A percentile compares a stretch with the other conserved stretches of the same genome.
These are phyloP conservation scores for Saguinus imperator DNA, from an alignment of 2,113 vertebrate genomes.

Conservation along the genomic window DNA sequence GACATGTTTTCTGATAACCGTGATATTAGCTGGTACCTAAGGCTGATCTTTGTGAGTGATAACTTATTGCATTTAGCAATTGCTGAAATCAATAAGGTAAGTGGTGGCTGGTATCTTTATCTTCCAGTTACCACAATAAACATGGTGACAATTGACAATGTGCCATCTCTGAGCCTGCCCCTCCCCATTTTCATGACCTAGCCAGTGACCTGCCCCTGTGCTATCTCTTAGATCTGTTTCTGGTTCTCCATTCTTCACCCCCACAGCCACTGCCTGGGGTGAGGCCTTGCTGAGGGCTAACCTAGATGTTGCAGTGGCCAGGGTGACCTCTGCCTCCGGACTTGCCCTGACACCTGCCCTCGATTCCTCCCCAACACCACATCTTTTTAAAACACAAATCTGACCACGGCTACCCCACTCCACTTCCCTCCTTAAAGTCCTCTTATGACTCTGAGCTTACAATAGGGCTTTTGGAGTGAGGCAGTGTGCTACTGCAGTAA, in stretches of 20 bases:
- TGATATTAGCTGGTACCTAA: not conserved
- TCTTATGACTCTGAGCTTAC: accelerated
- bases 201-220: not conserved
- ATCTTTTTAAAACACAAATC: not conserved
- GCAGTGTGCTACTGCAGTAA: accelerated
- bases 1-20: too few relatives aligned
- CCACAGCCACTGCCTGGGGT: not conserved
- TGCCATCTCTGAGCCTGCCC: accelerated
- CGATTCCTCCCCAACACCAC: accelerated
- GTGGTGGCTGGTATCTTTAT: too few relatives aligned
- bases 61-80: accelerated
- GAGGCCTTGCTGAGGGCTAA: not conserved
- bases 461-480: not conserved
- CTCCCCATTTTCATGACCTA: not conserved
- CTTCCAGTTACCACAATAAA: not conserved
- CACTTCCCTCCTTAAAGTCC: too few relatives aligned
- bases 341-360: not conserved
- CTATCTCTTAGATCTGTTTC: too few relatives aligned
- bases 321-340: not conserved
- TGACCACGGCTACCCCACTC: not conserved
- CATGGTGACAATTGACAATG: not conserved
- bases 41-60: not conserved
- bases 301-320: not conserved
- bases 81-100: not conserved
- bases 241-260: not conserved